Evolutionary conservation across 1,140 invertebrate genomes (phyloP).

Genomic region (Cydia pomonella): DNA sequence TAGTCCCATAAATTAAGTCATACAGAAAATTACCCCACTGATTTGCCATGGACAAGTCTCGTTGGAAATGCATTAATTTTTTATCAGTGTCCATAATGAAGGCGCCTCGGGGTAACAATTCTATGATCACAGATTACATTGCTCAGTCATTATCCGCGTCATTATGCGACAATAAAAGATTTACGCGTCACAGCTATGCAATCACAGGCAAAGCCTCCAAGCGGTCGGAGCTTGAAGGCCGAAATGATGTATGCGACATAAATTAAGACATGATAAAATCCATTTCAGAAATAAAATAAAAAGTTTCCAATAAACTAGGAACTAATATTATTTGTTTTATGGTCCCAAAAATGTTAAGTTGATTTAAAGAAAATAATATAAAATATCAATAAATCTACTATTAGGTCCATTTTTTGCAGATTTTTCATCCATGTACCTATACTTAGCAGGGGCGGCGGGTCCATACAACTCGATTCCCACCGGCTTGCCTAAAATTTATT

Average conservation of each 20-base stretch:
- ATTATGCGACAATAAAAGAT: constrained; percentile 43
- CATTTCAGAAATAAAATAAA: too few relatives aligned
- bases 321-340: too few relatives aligned
- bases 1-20: constrained; percentile 32
- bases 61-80: constrained; percentile 50
- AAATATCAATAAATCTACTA: too few relatives aligned
- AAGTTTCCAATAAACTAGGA: too few relatives aligned
- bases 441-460: too few relatives aligned
- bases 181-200: background rate
- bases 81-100: constrained; percentile 53
- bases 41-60: constrained; percentile 37
- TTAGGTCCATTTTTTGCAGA: too few relatives aligned
- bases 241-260: background rate
- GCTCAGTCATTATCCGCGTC: constrained; percentile 51
- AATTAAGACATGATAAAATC: too few relatives aligned
- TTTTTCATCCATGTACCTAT: too few relatives aligned
- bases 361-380: too few relatives aligned
- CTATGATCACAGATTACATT: constrained; percentile 50
- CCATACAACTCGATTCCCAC: too few relatives aligned
- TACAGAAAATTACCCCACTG: constrained; percentile 39
- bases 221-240: background rate
- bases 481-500: too few relatives aligned
- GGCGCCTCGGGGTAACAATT: constrained; percentile 49
- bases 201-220: background rate
- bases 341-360: too few relatives aligned